These are phyloP conservation scores for Phlogophora meticulosa DNA, from an alignment of 2,888 invertebrate genomes.

Conservation along the genomic window DNA sequence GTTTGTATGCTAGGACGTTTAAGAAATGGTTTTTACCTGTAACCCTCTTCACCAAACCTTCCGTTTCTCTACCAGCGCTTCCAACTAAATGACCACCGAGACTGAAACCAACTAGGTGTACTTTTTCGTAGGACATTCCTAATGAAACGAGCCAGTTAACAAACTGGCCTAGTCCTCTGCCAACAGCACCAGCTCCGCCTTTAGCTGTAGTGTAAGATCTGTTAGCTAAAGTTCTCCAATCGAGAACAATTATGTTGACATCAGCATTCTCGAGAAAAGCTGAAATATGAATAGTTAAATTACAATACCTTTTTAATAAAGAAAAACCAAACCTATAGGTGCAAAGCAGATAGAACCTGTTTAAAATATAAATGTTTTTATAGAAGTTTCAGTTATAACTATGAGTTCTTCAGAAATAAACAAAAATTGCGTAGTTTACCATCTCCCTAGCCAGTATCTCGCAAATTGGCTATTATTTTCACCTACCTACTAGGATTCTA, in stretches of 20 bases:
- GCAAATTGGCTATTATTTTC: too few species aligned
- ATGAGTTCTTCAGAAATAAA: too few species aligned
- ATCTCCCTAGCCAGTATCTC: too few species aligned
- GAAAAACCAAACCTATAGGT: too few species aligned
- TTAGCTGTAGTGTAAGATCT: constrained; percentile 79
- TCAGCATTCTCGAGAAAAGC: constrained; percentile 77
- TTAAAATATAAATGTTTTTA: too few species aligned
- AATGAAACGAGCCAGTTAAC: constrained; percentile 73
- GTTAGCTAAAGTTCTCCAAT: constrained; percentile 82
- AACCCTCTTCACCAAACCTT: constrained; percentile 75
- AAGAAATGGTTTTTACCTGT: constrained; percentile 76
- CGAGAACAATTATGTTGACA: constrained; percentile 84
- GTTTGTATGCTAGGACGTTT: too few species aligned
- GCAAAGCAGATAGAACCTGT: too few species aligned
- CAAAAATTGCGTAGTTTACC: too few species aligned
- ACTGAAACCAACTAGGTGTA: constrained; percentile 86
- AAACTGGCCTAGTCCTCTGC: constrained; percentile 75
- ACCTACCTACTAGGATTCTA: too few species aligned
- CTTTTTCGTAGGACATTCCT: constrained; percentile 72
- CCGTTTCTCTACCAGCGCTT: constrained; percentile 77
- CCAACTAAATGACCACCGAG: constrained; percentile 86
- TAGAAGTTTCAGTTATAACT: too few species aligned
- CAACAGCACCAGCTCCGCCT: constrained; percentile 73
- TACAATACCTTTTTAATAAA: background rate
- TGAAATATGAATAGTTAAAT: constrained; percentile 57